Evolutionary conservation across 2,113 vertebrate species (phyloP).

Genomic region (Poeciliopsis turrubarensis): DNA sequence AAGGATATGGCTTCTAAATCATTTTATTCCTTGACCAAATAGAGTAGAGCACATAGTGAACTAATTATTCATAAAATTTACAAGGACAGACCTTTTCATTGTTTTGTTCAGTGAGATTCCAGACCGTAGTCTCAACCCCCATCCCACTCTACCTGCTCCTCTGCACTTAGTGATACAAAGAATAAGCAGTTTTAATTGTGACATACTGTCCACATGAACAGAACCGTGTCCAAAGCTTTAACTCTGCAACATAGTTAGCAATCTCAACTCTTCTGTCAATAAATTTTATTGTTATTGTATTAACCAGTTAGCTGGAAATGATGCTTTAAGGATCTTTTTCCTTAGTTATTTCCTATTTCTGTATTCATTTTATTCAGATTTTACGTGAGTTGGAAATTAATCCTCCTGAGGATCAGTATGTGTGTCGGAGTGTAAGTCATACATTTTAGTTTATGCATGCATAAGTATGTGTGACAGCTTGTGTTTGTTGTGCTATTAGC

Average conservation of each 20-base stretch:
- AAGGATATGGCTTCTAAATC: too few relatives aligned
- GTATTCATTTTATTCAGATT: not conserved
- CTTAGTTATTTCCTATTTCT: not conserved
- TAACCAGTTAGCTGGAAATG: not conserved
- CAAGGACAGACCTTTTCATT: too few relatives aligned
- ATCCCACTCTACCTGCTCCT: too few relatives aligned
- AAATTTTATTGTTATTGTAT: not conserved
- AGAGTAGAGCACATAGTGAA: too few relatives aligned
- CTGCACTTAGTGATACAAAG: constrained; percentile 22
- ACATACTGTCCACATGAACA: constrained; percentile 31
- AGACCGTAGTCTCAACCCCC: too few relatives aligned
- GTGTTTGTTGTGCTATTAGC: not conserved
- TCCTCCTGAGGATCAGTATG: not conserved
- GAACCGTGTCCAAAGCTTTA: constrained; percentile 2
- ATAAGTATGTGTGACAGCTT: not conserved
- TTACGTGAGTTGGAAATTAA: not conserved
- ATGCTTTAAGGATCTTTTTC: not conserved
- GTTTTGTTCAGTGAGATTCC: too few relatives aligned
- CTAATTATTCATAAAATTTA: too few relatives aligned
- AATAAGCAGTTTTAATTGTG: constrained; percentile 40
- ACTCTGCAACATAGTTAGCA: constrained; percentile 15
- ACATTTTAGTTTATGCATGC: not conserved
- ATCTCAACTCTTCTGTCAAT: not conserved
- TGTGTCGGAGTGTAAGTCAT: not conserved
- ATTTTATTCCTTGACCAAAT: too few relatives aligned